A percentile compares a stretch with the other conserved stretches of the same genome.
Evolutionary conservation across 2,888 invertebrate genomes (phyloP).

Genomic region (Gisinianus flammeolus): DNA sequence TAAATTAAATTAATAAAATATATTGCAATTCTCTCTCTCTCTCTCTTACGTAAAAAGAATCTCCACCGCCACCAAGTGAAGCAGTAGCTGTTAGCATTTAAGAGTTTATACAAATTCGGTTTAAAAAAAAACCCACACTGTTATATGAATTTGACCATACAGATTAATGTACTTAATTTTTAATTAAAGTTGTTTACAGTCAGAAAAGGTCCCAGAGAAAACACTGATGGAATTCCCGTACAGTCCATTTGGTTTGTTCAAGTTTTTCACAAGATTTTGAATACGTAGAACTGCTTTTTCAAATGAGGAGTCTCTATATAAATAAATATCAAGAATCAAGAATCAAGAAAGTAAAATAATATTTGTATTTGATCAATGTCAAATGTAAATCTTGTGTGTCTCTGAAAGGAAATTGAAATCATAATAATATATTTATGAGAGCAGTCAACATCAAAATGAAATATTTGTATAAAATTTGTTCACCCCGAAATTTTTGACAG

Average conservation of each 20-base stretch:
- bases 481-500: slow-evolving; percentile 94
- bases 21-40: not conserved
- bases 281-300: not conserved
- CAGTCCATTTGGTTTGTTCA: not conserved
- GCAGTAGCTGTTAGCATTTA: not conserved
- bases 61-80: not conserved
- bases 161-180: not conserved
- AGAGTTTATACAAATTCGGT: not conserved
- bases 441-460: too few species aligned
- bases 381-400: not conserved
- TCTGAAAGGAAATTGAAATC: not conserved
- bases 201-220: not conserved
- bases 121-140: not conserved
- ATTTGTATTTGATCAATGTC: too few species aligned
- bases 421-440: slow-evolving; percentile 64
- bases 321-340: not conserved
- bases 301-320: too few species aligned
- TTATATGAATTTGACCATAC: not conserved
- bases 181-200: not conserved
- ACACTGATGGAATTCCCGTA: not conserved
- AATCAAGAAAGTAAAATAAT: not conserved
- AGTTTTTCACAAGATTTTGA: not conserved
- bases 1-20: too few species aligned
- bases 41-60: not conserved
- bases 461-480: slow-evolving; percentile 83